Percentiles rank a stretch among this genome's conserved stretches.
These are phyloP conservation scores for Parauchenoglanis ngamensis DNA, from an alignment of 2,797 vertebrate genomes.

Conservation along the genomic window DNA sequence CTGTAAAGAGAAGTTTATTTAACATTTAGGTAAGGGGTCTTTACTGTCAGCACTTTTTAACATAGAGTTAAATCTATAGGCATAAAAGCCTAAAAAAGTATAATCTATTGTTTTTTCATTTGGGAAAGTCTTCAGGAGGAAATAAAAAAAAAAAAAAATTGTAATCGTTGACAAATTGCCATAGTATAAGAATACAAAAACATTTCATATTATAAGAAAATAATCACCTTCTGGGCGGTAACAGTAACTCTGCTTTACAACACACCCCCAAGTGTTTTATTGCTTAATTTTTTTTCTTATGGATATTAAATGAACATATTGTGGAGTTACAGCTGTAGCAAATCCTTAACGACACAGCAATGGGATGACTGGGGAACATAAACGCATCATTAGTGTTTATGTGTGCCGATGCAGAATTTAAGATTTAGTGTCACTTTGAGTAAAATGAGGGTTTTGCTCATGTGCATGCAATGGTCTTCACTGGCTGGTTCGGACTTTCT, in stretches of 20 bases:
- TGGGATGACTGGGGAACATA: conserved; percentile 19
- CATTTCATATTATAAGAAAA: not conserved
- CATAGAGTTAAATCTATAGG: not conserved
- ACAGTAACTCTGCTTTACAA: not conserved
- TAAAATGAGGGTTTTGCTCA: conserved; percentile 29
- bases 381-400: conserved; percentile 26
- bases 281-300: not conserved
- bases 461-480: conserved; percentile 46
- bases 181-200: not conserved
- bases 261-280: not conserved
- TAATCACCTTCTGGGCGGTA: too few species aligned
- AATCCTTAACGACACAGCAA: not conserved
- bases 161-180: not conserved
- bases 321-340: not conserved
- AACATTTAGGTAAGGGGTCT: not conserved
- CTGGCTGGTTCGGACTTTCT: conserved; percentile 45
- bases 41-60: not conserved
- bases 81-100: too few species aligned
- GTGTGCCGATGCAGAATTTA: conserved; percentile 31
- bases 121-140: not conserved
- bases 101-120: too few species aligned
- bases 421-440: not conserved
- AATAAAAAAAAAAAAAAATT: too few species aligned
- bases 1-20: not conserved
- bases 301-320: not conserved